A percentile compares a stretch with the other conserved stretches of the same genome.
phyloP scores from a whole-genome alignment of 2,797 vertebrate genomes.

The Cynodonichthys magdalenae region DNA sequence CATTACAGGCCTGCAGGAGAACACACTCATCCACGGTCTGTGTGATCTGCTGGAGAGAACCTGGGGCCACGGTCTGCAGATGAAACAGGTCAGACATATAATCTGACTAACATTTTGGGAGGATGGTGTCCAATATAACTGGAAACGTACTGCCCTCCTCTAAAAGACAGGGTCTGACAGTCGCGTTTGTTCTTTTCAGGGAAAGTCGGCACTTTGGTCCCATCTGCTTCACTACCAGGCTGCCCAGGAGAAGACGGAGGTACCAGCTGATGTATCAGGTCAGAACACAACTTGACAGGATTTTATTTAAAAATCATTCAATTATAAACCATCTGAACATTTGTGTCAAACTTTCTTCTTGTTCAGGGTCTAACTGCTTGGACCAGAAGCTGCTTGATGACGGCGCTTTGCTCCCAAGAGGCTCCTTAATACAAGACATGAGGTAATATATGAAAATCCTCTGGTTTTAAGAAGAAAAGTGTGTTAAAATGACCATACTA shows the following conservation, averaged over 20 bases:
- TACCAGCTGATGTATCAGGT: slow-evolving; percentile 87
- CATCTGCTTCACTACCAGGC: slow-evolving; percentile 95
- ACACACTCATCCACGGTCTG: slow-evolving; percentile 93
- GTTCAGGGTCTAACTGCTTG: slow-evolving; percentile 80
- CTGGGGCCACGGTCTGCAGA: slow-evolving; percentile 95
- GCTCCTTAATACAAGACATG: slow-evolving; percentile 94
- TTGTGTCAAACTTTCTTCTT: slow-evolving; percentile 4
- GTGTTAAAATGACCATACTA: no score
- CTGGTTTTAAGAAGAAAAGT: neutral
- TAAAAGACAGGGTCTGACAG: slow-evolving; percentile 8
- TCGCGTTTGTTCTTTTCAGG: slow-evolving; percentile 75
- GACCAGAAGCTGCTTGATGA: slow-evolving; percentile 88
- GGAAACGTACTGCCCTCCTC: neutral
- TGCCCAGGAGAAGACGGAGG: slow-evolving; percentile 87
- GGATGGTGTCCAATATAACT: slow-evolving; percentile 24
- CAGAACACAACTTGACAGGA: slow-evolving; percentile 36
- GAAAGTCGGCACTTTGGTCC: slow-evolving; percentile 97
- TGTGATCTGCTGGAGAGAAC: slow-evolving; percentile 97
- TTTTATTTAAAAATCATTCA: neutral
- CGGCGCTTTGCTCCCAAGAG: slow-evolving; percentile 78
- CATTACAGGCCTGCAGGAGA: slow-evolving; percentile 95
- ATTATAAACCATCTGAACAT: neutral
- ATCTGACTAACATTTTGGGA: neutral
- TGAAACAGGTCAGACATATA: slow-evolving; percentile 89
- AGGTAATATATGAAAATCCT: slow-evolving; percentile 75